phyloP scores from a whole-genome alignment of 1,140 invertebrate genomes.

The Saccostrea echinata region DNA sequence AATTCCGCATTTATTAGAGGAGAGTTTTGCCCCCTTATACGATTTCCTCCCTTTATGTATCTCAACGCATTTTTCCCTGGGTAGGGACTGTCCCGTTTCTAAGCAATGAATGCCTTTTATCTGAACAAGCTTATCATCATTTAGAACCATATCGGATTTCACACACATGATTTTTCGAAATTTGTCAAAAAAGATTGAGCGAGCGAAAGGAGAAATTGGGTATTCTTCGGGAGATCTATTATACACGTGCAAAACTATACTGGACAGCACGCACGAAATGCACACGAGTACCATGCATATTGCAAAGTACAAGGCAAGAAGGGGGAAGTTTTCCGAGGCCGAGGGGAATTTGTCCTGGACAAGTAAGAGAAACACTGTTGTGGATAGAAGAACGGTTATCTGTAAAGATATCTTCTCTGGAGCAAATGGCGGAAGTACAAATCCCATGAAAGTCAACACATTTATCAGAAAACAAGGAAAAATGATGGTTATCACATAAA shows the following conservation, averaged over 20 bases:
- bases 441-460: slow-evolving; percentile 81
- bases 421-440: slow-evolving; percentile 82
- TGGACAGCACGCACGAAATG: neutral
- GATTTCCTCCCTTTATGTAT: neutral
- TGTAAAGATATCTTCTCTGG: slow-evolving; percentile 85
- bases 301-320: slow-evolving; percentile 78
- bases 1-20: neutral
- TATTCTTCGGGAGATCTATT: neutral
- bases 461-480: slow-evolving; percentile 83
- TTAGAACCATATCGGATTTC: neutral
- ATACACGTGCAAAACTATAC: neutral
- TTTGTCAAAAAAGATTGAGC: neutral
- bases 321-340: slow-evolving; percentile 90
- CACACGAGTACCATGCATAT: slow-evolving; percentile 12
- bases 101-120: neutral
- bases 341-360: slow-evolving; percentile 96
- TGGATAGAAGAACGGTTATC: slow-evolving; percentile 84
- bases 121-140: neutral
- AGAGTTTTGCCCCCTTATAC: neutral
- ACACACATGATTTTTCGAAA: neutral
- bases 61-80: neutral
- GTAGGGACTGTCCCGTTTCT: neutral
- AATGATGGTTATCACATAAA: slow-evolving; percentile 84
- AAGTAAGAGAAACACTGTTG: slow-evolving; percentile 82
- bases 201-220: neutral